Percentiles rank a stretch among this genome's conserved stretches.
Conservation (phyloP, 2,888 invertebrate species). For the Aphodius granarius region DNA sequence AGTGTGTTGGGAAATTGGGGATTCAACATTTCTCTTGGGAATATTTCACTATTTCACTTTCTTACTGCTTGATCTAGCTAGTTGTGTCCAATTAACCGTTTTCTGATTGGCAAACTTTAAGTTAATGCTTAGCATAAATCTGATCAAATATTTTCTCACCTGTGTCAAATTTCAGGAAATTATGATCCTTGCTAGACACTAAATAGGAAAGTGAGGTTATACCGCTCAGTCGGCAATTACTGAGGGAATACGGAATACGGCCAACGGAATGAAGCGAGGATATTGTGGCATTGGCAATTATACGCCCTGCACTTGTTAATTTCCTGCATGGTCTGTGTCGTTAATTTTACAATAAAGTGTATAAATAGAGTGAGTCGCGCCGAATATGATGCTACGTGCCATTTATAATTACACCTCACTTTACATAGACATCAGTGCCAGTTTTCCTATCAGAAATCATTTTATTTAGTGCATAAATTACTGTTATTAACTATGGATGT, state of each 20-base stretch:
- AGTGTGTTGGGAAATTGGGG: too few species aligned
- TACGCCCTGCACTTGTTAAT: not conserved
- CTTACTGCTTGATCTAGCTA: too few species aligned
- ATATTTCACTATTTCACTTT: too few species aligned
- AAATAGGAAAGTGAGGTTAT: not conserved
- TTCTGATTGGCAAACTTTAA: too few species aligned
- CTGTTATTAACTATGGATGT: not conserved
- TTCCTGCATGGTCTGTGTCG: not conserved
- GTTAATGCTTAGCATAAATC: not conserved
- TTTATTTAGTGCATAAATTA: not conserved
- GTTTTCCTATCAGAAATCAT: not conserved
- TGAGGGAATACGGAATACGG: not conserved
- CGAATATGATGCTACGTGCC: not conserved
- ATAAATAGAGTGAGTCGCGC: not conserved
- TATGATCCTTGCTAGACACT: not conserved
- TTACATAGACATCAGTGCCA: not conserved
- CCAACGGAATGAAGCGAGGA: not conserved
- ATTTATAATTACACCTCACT: not conserved
- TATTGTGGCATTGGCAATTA: not conserved
- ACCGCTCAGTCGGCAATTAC: not conserved
- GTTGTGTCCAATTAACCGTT: too few species aligned
- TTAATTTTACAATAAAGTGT: not conserved
- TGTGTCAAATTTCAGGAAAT: not conserved
- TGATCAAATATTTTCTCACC: not conserved
- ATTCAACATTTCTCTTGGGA: too few species aligned